Percentiles rank a stretch among this genome's conserved stretches.
phyloP scores from a whole-genome alignment of 2,888 invertebrate species.

The Drosophila acutilabella region DNA sequence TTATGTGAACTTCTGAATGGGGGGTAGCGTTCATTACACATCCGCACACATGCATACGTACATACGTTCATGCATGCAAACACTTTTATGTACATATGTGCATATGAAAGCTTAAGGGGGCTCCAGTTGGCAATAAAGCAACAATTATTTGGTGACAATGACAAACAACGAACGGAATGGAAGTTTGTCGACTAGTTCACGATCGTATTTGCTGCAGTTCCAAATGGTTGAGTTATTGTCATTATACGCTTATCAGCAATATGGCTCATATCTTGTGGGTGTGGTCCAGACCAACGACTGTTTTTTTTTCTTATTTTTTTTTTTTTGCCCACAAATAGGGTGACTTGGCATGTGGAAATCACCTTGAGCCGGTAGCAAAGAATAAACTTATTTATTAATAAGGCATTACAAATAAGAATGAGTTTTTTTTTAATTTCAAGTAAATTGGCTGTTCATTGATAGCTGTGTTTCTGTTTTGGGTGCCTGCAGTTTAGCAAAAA shows the following conservation, averaged over 20 bases:
- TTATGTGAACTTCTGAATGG: slow-evolving; percentile 16
- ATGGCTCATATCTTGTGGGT: slow-evolving; percentile 58
- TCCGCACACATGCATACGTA: slow-evolving; percentile 9
- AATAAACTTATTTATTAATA: neutral
- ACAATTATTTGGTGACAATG: slow-evolving; percentile 34
- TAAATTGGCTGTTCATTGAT: too few relatives aligned
- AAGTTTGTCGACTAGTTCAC: neutral
- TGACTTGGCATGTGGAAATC: slow-evolving; percentile 22
- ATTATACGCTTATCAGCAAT: slow-evolving; percentile 36
- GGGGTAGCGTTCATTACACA: slow-evolving; percentile 20
- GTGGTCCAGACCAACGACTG: slow-evolving; percentile 57
- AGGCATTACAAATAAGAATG: too few relatives aligned
- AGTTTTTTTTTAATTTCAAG: too few relatives aligned
- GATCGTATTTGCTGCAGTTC: slow-evolving; percentile 2
- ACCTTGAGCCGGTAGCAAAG: slow-evolving; percentile 24
- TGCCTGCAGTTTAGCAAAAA: neutral
- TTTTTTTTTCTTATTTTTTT: neutral
- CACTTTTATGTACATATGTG: neutral
- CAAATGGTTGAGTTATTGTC: slow-evolving; percentile 14
- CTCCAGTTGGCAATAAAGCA: slow-evolving; percentile 49
- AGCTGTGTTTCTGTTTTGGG: neutral
- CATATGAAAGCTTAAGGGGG: slow-evolving; percentile 1
- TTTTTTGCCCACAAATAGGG: slow-evolving; percentile 12
- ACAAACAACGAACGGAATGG: slow-evolving; percentile 23
- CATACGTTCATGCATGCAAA: slow-evolving; percentile 22